These are phyloP conservation scores for Macaca mulatta DNA, from an alignment of 2,113 vertebrate species.

Conservation along the genomic window DNA sequence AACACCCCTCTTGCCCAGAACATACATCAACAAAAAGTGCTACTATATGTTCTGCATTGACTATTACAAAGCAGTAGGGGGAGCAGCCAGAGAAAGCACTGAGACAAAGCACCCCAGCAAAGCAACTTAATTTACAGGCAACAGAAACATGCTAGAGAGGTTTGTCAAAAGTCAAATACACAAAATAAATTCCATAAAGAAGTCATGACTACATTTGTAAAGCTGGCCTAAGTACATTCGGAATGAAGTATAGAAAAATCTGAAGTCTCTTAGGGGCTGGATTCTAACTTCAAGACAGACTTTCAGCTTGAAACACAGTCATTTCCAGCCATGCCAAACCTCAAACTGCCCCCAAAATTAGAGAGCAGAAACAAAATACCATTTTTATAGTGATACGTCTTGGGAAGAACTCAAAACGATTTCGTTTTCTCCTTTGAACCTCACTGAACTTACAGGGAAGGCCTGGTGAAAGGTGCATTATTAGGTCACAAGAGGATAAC, in stretches of 20 bases:
- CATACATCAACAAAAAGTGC: background rate
- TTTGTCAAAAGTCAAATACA: background rate
- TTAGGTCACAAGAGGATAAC: background rate
- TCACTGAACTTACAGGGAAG: background rate
- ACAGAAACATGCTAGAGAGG: background rate
- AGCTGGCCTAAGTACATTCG: background rate
- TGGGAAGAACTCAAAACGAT: background rate
- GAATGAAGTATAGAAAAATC: background rate
- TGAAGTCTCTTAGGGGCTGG: background rate
- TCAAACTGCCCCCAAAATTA: background rate
- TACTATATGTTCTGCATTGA: background rate
- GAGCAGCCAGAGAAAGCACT: conserved; percentile 20
- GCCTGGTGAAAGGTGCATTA: background rate
- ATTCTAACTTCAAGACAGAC: background rate
- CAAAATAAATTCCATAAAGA: conserved; percentile 24
- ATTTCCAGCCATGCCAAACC: background rate
- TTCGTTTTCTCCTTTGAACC: conserved; percentile 6
- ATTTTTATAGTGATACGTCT: background rate
- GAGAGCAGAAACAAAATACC: background rate
- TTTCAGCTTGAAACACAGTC: background rate
- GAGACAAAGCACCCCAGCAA: background rate
- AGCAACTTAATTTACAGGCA: conserved; percentile 1
- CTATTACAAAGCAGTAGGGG: conserved; percentile 59
- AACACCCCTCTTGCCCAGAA: background rate
- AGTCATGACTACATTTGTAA: background rate